Percentiles rank a stretch among this genome's conserved stretches.
Conservation (phyloP, 1,140 invertebrate genomes). For the Drosophila lacteicornis region DNA sequence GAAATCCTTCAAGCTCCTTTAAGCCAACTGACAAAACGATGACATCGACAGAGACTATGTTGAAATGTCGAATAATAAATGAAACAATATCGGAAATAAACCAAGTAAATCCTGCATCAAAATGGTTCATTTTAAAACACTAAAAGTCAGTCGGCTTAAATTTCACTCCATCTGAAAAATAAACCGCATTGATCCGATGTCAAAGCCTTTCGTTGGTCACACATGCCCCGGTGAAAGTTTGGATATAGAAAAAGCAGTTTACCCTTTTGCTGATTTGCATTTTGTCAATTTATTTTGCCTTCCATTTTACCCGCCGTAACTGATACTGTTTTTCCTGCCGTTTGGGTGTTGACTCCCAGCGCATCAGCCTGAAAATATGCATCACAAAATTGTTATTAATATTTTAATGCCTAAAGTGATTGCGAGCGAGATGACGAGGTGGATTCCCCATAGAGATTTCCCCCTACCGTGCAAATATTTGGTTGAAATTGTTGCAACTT, state of each 20-base stretch:
- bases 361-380: slow-evolving; percentile 69
- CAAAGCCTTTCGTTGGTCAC: slow-evolving; percentile 23
- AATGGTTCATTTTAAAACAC: slow-evolving; percentile 8
- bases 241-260: slow-evolving; percentile 29
- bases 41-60: background rate
- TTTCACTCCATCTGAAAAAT: slow-evolving; percentile 7
- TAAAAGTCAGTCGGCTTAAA: slow-evolving; percentile 6
- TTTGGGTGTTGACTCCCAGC: slow-evolving; percentile 30
- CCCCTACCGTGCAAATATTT: slow-evolving; percentile 58
- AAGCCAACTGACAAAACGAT: background rate
- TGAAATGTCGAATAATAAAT: background rate
- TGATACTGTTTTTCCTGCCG: slow-evolving; percentile 18
- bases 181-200: slow-evolving; percentile 9
- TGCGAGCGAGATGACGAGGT: slow-evolving; percentile 13
- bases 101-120: background rate
- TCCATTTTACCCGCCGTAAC: slow-evolving; percentile 2
- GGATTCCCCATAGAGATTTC: slow-evolving; percentile 24
- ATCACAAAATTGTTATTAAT: slow-evolving; percentile 78
- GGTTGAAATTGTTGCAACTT: slow-evolving; percentile 46
- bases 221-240: slow-evolving; percentile 20
- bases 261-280: slow-evolving; percentile 49
- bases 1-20: background rate
- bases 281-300: slow-evolving; percentile 55
- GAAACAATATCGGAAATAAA: background rate
- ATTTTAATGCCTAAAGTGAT: slow-evolving; percentile 71